Evolutionary conservation across 1,140 invertebrate species (phyloP).

Genomic region (Calycopis cecrops): DNA sequence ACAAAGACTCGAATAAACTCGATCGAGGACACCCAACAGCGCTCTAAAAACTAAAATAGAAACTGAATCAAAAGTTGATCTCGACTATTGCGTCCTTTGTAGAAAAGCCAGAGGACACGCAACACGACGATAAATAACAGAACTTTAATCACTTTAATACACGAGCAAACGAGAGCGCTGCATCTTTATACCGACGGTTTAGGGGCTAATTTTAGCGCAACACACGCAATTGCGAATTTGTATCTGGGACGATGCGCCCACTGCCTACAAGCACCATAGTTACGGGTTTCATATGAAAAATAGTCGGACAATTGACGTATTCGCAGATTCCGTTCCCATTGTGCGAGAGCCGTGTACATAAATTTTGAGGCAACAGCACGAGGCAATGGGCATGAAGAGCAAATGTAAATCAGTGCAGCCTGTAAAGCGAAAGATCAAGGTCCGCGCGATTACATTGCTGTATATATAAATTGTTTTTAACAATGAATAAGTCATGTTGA

Average conservation of each 20-base stretch:
- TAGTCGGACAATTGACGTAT: slow-evolving; percentile 32
- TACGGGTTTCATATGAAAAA: slow-evolving; percentile 44
- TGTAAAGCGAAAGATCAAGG: slow-evolving; percentile 42
- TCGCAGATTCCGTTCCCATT: slow-evolving; percentile 38
- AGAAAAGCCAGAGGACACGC: slow-evolving; percentile 31
- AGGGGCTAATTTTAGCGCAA: slow-evolving; percentile 12
- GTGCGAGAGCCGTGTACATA: slow-evolving; percentile 27
- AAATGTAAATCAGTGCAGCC: slow-evolving; percentile 39
- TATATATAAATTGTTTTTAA: slow-evolving; percentile 44
- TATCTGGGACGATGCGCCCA: slow-evolving; percentile 24
- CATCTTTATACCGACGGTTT: slow-evolving; percentile 11
- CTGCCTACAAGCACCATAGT: slow-evolving; percentile 29
- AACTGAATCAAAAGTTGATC: slow-evolving; percentile 32
- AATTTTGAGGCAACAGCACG: slow-evolving; percentile 31
- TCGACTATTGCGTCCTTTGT: slow-evolving; percentile 35
- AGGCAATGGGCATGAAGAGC: slow-evolving; percentile 33
- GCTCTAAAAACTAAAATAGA: slow-evolving; percentile 34
- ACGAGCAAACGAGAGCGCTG: slow-evolving; percentile 18
- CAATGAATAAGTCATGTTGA: slow-evolving; percentile 44
- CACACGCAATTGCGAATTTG: slow-evolving; percentile 8
- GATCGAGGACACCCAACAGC: slow-evolving; percentile 13
- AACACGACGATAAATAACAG: slow-evolving; percentile 34
- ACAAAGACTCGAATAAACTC: slow-evolving; percentile 6
- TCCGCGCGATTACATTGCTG: slow-evolving; percentile 38
- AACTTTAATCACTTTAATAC: slow-evolving; percentile 19